Evolutionary conservation across 2,888 invertebrate genomes (phyloP), one percentile per base, ranked within the genome.

Genomic region (Agrochola macilenta): DNA sequence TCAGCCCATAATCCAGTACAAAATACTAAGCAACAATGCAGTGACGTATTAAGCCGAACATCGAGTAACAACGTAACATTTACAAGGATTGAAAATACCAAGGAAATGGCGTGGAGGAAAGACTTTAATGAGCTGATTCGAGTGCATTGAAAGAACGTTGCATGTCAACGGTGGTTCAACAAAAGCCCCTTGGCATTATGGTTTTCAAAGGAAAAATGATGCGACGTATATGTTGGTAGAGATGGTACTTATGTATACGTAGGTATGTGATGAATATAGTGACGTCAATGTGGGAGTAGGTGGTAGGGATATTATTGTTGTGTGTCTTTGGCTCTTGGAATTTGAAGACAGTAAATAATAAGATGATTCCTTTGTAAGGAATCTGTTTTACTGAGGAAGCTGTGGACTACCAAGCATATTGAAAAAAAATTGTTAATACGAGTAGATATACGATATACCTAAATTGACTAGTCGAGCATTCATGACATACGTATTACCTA

Each of bases 91-190:
- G 86, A 91, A 91, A 90, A 92, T 92, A 92, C 91, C 90, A 91
- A 94, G 93, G 94, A 95, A 95, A 94, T 94, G 94, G 91, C 82
- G 93, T 89, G 86, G 82, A 92, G 92, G 93, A 91, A 92, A 92
- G 89, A 90, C 92, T 91, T 91, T 95, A 95, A 95, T 93, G 95
- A 95, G 95, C 93, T 93, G 92, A 91, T 93, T 93, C 90, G 89
- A 92, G 91, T 90, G 92, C 88, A 89, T 87, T 91, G 92, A 91
- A 91, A 90, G 89, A 89, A 88, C 78, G 85, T 80, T 87, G 87
- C 87, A 90, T 90, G 89, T 90, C 87, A 88, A 87, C 86, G 87
- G 85, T 82, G 84, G 76, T 69, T 81, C 89, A 92, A 79, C 90
- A 91, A 91, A 89, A 90, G 89, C 87, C 89, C 83, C 89, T 90